Percentiles rank a stretch among this genome's conserved stretches.
Conservation (phyloP, 2,113 vertebrate species). For the Brienomyrus brachyistius region DNA sequence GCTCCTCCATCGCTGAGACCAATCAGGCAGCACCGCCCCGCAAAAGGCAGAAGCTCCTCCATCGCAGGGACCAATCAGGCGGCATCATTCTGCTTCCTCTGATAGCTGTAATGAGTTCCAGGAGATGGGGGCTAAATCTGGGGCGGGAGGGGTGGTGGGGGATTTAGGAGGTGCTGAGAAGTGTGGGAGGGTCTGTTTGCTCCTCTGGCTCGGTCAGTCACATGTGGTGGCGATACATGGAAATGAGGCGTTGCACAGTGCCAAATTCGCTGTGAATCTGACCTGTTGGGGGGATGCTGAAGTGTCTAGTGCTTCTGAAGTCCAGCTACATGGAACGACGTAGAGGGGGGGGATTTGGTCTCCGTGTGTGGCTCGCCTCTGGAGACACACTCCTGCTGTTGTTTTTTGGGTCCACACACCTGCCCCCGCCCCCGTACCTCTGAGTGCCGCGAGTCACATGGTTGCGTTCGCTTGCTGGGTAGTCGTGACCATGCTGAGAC, state of each 20-base stretch:
- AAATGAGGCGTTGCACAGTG: not conserved
- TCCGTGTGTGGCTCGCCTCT: not conserved
- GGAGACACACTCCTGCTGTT: not conserved
- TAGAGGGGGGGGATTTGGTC: not conserved
- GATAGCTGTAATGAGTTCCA: not conserved
- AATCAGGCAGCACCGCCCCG: no score
- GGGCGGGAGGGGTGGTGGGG: not conserved
- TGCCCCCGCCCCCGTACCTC: not conserved
- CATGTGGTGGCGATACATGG: not conserved
- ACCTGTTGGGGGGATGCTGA: not conserved
- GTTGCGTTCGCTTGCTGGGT: not conserved
- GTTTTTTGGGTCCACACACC: not conserved
- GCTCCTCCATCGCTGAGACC: not conserved
- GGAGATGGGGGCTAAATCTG: not conserved
- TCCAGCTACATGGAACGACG: not conserved
- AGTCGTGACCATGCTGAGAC: conserved; percentile 1
- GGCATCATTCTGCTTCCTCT: not conserved
- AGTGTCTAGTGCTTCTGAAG: not conserved
- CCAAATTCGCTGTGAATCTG: not conserved
- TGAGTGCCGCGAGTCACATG: not conserved
- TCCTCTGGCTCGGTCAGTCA: not conserved
- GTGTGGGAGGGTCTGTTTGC: not conserved
- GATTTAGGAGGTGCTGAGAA: not conserved
- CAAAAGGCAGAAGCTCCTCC: not conserved
- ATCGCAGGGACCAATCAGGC: not conserved